A percentile compares a stretch with the other conserved stretches of the same genome.
Conservation (phyloP, 2,888 invertebrate genomes). For the Chloromyia formosa region DNA sequence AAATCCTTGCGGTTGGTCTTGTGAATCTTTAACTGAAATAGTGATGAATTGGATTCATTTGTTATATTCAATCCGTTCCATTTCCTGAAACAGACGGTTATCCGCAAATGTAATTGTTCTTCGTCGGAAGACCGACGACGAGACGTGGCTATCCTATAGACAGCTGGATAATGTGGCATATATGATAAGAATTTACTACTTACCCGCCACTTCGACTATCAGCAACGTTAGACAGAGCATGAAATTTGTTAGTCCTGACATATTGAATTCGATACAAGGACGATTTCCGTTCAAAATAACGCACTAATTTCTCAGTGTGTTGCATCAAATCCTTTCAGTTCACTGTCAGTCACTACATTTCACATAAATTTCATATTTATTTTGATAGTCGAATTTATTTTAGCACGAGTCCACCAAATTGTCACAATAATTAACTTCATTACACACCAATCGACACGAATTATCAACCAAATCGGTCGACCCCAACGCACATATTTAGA, state of each 20-base stretch:
- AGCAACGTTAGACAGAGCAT: not conserved
- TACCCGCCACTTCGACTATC: not conserved
- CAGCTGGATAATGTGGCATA: not conserved
- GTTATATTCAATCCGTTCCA: constrained; percentile 33
- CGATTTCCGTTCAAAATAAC: not conserved
- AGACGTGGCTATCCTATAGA: no score
- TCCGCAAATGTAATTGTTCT: not conserved
- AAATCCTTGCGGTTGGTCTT: constrained; percentile 34
- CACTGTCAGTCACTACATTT: not conserved
- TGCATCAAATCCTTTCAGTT: not conserved
- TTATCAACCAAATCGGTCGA: not conserved
- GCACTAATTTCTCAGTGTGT: no score
- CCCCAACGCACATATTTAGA: not conserved
- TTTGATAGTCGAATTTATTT: no score
- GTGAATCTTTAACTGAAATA: constrained; percentile 28
- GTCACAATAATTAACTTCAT: constrained; percentile 18
- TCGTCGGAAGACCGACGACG: not conserved
- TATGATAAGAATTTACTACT: not conserved
- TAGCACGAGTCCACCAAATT: no score
- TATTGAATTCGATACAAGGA: not conserved
- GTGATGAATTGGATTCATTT: constrained; percentile 26
- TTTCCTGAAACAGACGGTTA: not conserved
- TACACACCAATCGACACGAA: not conserved
- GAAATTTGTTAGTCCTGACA: not conserved
- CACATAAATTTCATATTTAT: no score